These are phyloP conservation scores for Mnemiopsis leidyi DNA, from an alignment of 37 sponge, comb jelly and placozoan species.

Conservation along the genomic window DNA sequence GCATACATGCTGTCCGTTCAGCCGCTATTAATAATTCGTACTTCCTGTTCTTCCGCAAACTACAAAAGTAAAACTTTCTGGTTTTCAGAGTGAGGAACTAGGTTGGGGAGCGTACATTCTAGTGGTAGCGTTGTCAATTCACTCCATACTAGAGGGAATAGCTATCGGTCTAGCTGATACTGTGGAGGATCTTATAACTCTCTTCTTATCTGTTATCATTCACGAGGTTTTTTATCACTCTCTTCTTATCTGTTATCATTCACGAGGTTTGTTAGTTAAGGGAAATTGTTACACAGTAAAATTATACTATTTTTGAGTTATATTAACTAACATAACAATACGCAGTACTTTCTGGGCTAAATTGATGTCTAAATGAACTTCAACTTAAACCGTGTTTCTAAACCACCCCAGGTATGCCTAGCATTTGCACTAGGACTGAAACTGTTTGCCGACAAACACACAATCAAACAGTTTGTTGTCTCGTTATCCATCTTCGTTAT, in stretches of 20 bases:
- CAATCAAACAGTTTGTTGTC: conserved; percentile 26
- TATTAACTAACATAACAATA: no score
- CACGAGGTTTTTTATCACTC: conserved; percentile 55
- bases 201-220: conserved; percentile 32
- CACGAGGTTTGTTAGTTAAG: no score
- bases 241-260: no score
- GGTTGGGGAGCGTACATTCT: conserved; percentile 61
- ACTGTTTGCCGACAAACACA: conserved; percentile 40
- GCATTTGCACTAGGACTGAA: conserved; percentile 56
- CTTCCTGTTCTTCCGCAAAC: no score
- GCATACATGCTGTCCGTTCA: no score
- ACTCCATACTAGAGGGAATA: conserved; percentile 33
- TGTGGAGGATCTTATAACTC: conserved; percentile 20
- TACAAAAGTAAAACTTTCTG: no score
- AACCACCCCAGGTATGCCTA: conserved; percentile 49
- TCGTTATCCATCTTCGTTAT: conserved; percentile 37
- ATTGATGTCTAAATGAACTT: no score
- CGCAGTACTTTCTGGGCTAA: no score
- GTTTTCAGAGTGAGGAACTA: background rate
- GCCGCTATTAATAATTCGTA: no score
- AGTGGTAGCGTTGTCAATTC: conserved; percentile 48
- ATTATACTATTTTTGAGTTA: no score
- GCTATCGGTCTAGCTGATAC: conserved; percentile 51
- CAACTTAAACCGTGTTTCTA: no score
- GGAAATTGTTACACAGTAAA: no score